Evolutionary conservation across 1,140 invertebrate species (phyloP).

Genomic region (Limonius californicus): DNA sequence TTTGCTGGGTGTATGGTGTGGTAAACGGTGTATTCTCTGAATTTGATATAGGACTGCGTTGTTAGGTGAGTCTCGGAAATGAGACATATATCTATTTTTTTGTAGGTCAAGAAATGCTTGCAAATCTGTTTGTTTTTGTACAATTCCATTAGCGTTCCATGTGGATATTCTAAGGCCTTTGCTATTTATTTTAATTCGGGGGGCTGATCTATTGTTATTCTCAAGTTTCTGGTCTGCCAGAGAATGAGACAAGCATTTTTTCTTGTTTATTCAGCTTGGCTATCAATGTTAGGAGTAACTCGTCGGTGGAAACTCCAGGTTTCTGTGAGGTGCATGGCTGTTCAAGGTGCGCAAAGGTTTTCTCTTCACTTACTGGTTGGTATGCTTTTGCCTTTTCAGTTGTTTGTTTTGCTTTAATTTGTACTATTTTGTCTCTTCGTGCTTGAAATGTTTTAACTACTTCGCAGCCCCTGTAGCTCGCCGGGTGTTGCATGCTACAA

Average conservation of each 20-base stretch:
- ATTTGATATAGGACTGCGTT: constrained; percentile 21
- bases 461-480: no score
- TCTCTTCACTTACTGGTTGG: no score
- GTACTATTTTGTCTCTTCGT: no score
- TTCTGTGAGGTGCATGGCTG: no score
- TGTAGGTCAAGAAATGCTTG: constrained; percentile 28
- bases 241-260: neutral
- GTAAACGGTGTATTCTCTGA: constrained; percentile 28
- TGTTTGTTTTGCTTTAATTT: no score
- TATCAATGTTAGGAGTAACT: constrained; percentile 20
- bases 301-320: constrained; percentile 41
- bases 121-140: constrained; percentile 24
- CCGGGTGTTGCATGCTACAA: no score
- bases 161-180: constrained; percentile 21
- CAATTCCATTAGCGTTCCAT: constrained; percentile 28
- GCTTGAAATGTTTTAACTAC: no score
- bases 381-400: no score
- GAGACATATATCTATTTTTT: constrained; percentile 32
- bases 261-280: no score
- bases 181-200: constrained; percentile 14
- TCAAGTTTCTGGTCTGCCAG: constrained; percentile 6
- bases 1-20: constrained; percentile 29
- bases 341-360: no score
- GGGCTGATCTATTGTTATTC: constrained; percentile 15
- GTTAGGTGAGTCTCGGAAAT: constrained; percentile 31